Base-by-base conservation (phyloP, 2,113 vertebrate species). In the Sebastes schlegelii region DNA sequence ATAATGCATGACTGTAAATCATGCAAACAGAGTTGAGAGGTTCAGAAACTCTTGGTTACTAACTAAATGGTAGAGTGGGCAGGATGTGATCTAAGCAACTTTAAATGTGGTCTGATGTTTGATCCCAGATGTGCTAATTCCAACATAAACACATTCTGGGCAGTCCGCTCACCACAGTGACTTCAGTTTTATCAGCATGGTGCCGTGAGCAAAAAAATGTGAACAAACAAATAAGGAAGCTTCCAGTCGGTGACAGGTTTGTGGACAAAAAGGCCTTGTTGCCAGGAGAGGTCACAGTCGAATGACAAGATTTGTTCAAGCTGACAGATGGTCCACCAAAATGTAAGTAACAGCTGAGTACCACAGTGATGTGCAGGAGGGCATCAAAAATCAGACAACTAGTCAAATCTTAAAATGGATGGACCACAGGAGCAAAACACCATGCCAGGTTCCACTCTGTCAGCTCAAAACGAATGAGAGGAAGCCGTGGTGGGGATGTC, bases 1-100 rank as follows among this genome's bases (percentile, higher is more conserved):
- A 93, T 92, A 88, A 82, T 88, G 65, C 61, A 91, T 86, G 77
- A 85, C 73, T 66, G 62, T 83, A 64, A 89, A 79, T 79, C 86
- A 86, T 79, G 83, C 83, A 86, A 85, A 84, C 76, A 78, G 74
- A 40, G 69, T 70, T 82, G 69, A 79, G 40, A 84, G 80, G 54
- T 88, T 87, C 58, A 72, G 81, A 80, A 76, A 79, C 60, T 76
- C 76, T 86, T 55, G 68, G 51, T 42, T 55, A 55, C 76, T 74
- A 70, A 72, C 84, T 89, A 84, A 88, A 88, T 74, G 49, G 2
- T 80, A 79, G 71, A 87, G 85, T 80, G 80, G 75, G 61, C 58
- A 86, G 68, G 69, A 86, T 74, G 67, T 86, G 80, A 91, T 87
- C 82, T 69, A 43, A 88, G 71, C 65, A 58, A 71, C 60, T 77